phyloP scores from a whole-genome alignment of 2,888 invertebrate genomes.

The Noctua janthe region DNA sequence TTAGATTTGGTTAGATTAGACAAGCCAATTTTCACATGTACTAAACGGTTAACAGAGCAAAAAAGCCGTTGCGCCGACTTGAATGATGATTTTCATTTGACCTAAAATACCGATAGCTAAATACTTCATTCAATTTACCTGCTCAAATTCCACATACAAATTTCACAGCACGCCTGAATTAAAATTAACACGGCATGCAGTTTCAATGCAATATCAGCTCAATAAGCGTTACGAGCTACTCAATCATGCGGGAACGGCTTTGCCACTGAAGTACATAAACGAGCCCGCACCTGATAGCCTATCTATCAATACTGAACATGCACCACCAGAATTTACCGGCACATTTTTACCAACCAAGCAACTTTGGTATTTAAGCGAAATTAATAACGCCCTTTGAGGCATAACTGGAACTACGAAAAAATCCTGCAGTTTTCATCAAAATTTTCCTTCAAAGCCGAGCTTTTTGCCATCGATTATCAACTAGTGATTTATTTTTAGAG shows the following conservation, averaged over 20 bases:
- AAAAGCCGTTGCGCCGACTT: background rate
- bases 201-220: conserved; percentile 43
- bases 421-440: conserved; percentile 29
- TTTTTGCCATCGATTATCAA: conserved; percentile 26
- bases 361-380: conserved; percentile 42
- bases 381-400: conserved; percentile 46
- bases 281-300: conserved; percentile 27
- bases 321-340: conserved; percentile 16
- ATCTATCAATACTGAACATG: conserved; percentile 39
- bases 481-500: background rate
- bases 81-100: background rate
- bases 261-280: conserved; percentile 47
- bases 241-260: conserved; percentile 48
- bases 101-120: background rate
- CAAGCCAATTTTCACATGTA: no score
- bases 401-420: conserved; percentile 20
- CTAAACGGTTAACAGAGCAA: no score
- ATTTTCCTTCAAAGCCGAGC: conserved; percentile 14
- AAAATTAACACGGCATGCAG: conserved; percentile 39
- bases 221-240: conserved; percentile 49
- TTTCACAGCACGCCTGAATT: conserved; percentile 26
- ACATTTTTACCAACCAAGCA: conserved; percentile 33
- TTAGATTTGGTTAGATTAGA: no score
- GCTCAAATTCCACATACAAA: background rate
- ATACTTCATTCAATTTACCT: background rate